Evolutionary conservation across 2,113 vertebrate species (phyloP).

Genomic region (Papio anubis): DNA sequence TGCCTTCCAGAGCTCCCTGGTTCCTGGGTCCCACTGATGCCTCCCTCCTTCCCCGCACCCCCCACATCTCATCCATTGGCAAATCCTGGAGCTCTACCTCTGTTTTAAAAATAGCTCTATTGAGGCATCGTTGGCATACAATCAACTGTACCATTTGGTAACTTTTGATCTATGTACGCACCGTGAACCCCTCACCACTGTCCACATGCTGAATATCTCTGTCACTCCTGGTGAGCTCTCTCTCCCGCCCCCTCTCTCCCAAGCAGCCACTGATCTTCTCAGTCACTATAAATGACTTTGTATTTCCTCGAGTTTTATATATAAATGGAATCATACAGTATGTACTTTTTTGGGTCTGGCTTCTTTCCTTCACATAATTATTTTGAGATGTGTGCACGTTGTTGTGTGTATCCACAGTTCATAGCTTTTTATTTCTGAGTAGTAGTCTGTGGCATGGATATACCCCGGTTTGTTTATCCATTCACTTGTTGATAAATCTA

Average conservation of each 20-base stretch:
- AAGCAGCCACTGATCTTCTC: background rate
- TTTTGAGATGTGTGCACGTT: background rate
- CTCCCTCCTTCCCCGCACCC: too few species aligned
- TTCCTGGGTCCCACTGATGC: background rate
- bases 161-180: background rate
- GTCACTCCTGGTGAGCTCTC: background rate
- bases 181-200: accelerated
- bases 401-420: background rate
- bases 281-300: background rate
- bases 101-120: background rate
- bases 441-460: accelerated
- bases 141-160: accelerated
- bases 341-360: conserved; percentile 29
- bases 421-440: background rate
- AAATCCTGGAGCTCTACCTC: background rate
- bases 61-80: background rate
- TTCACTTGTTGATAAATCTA: background rate
- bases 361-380: conserved; percentile 11
- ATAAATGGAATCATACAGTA: conserved; percentile 16
- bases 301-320: background rate
- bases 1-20: accelerated
- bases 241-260: background rate
- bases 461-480: accelerated
- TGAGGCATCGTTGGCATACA: background rate
- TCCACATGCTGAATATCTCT: accelerated